A percentile compares a stretch with the other conserved stretches of the same genome.
These are phyloP conservation scores for Lagopus leucura DNA, from an alignment of 2,113 vertebrate species.

Conservation along the genomic window DNA sequence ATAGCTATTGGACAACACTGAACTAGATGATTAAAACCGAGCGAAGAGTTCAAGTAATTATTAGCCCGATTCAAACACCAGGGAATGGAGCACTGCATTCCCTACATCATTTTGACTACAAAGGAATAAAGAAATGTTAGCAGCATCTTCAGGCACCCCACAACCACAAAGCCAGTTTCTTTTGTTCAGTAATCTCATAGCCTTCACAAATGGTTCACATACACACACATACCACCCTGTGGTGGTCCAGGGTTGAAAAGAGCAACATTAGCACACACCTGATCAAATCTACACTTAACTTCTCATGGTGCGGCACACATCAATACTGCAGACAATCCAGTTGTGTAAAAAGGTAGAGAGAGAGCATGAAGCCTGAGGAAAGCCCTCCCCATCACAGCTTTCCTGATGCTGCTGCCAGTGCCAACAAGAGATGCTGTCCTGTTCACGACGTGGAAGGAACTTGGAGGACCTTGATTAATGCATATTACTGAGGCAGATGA, in stretches of 20 bases:
- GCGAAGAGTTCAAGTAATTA: background rate
- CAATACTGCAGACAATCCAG: background rate
- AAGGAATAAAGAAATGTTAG: background rate
- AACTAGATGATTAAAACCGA: background rate
- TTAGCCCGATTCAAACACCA: background rate
- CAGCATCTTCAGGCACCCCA: background rate
- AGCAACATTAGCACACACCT: background rate
- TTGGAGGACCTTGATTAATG: background rate
- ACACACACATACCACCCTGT: too few species aligned
- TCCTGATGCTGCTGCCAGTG: background rate
- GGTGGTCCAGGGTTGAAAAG: background rate
- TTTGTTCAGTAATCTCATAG: background rate
- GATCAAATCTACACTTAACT: background rate
- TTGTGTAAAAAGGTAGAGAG: background rate
- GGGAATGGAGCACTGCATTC: background rate
- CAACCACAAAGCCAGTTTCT: background rate
- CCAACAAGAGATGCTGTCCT: background rate
- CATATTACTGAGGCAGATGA: background rate
- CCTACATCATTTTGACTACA: background rate
- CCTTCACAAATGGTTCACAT: background rate
- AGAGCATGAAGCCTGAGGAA: background rate
- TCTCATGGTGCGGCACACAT: background rate
- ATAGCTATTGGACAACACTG: background rate
- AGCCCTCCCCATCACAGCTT: background rate
- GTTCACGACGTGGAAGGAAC: background rate